These are phyloP conservation scores for Lepidotrigona ventralis DNA, from an alignment of 1,140 invertebrate species.

Conservation along the genomic window DNA sequence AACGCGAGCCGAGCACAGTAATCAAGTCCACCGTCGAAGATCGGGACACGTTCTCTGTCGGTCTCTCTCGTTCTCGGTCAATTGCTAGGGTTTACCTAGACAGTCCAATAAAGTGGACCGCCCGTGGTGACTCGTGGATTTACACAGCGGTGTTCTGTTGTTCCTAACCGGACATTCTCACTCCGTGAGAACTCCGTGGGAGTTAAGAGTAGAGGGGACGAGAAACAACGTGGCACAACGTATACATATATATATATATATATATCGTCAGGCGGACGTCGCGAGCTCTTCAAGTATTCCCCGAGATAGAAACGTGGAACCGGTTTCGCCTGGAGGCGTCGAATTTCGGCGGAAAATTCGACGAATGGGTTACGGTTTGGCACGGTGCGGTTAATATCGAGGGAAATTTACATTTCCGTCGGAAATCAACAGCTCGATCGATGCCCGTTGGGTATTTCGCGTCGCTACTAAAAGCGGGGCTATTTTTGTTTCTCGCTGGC, in stretches of 20 bases:
- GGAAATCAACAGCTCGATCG: slow-evolving; percentile 19
- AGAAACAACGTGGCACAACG: slow-evolving; percentile 9
- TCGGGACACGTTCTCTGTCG: slow-evolving; percentile 31
- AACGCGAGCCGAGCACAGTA: slow-evolving; percentile 8
- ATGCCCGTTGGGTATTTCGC: neutral
- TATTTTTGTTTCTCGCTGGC: slow-evolving; percentile 10
- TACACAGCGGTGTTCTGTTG: slow-evolving; percentile 52
- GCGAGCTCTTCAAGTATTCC: neutral
- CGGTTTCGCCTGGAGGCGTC: neutral
- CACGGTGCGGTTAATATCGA: neutral
- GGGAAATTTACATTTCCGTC: slow-evolving; percentile 32
- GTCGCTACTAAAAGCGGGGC: neutral
- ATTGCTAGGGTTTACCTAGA: slow-evolving; percentile 43
- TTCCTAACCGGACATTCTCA: slow-evolving; percentile 17
- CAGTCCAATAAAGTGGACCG: slow-evolving; percentile 55
- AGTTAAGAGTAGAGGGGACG: neutral
- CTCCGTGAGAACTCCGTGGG: slow-evolving; percentile 18
- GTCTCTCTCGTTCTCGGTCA: slow-evolving; percentile 28
- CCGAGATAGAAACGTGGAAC: neutral
- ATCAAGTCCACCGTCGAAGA: slow-evolving; percentile 33
- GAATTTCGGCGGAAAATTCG: neutral
- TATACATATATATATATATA: no score
- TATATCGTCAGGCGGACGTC: slow-evolving; percentile 31
- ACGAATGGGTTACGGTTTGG: neutral
- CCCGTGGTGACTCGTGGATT: slow-evolving; percentile 41